Evolutionary conservation across 1,140 invertebrate genomes (phyloP).

Genomic region (Euwallacea similis): DNA sequence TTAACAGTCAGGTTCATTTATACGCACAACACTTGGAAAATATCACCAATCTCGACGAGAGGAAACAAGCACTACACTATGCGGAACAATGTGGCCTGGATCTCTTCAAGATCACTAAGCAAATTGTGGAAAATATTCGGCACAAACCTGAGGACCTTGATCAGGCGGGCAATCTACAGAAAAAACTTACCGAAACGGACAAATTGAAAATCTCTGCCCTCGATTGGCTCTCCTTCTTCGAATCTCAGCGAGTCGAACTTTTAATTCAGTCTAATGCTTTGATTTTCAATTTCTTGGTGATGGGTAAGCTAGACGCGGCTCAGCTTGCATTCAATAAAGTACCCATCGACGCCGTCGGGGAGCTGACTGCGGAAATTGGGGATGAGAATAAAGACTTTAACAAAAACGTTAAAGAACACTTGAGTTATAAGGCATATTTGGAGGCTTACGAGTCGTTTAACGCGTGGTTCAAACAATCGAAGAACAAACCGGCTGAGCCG

Average conservation of each 20-base stretch:
- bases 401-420: slow-evolving; percentile 69
- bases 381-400: slow-evolving; percentile 59
- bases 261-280: slow-evolving; percentile 87
- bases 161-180: slow-evolving; percentile 37
- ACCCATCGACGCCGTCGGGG: slow-evolving; percentile 65
- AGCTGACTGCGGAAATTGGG: slow-evolving; percentile 18
- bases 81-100: slow-evolving; percentile 78
- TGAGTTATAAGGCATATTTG: slow-evolving; percentile 77
- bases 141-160: slow-evolving; percentile 43
- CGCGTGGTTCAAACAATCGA: slow-evolving; percentile 84
- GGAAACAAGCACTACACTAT: slow-evolving; percentile 62
- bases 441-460: slow-evolving; percentile 85
- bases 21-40: slow-evolving; percentile 80
- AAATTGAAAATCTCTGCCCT: slow-evolving; percentile 78
- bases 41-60: slow-evolving; percentile 66
- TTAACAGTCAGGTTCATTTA: slow-evolving; percentile 68
- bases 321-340: slow-evolving; percentile 70
- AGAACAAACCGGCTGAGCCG: slow-evolving; percentile 72
- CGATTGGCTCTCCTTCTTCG: slow-evolving; percentile 85
- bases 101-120: slow-evolving; percentile 78
- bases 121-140: slow-evolving; percentile 78
- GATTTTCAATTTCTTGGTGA: slow-evolving; percentile 76
- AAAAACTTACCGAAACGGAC: slow-evolving; percentile 62
- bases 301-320: slow-evolving; percentile 69
- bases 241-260: slow-evolving; percentile 75